Evolutionary conservation across 2,888 invertebrate species (phyloP).

Genomic region (Mesorhabditis belari): DNA sequence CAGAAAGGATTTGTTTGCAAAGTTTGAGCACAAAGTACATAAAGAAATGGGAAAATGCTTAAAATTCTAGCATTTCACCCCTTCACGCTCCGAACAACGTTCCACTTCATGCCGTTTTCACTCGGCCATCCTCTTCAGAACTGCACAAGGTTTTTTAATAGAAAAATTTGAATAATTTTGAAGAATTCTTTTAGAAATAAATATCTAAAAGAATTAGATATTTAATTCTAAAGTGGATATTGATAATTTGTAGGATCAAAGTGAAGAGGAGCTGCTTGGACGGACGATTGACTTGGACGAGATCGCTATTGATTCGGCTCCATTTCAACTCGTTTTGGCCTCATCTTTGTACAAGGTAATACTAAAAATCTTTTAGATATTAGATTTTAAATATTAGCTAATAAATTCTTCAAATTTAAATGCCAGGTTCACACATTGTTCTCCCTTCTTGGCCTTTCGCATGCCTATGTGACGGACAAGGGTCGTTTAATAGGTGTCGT

Average conservation of each 20-base stretch:
- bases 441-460: slow-evolving; percentile 34
- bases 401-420: background rate
- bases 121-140: slow-evolving; percentile 18
- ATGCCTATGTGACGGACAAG: slow-evolving; percentile 39
- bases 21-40: too few relatives aligned
- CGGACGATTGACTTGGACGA: slow-evolving; percentile 31
- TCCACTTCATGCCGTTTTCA: slow-evolving; percentile 32
- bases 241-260: slow-evolving; percentile 12
- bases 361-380: too few relatives aligned
- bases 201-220: background rate
- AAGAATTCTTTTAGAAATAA: background rate
- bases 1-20: too few relatives aligned
- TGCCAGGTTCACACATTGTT: slow-evolving; percentile 32
- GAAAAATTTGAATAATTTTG: background rate
- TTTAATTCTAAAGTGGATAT: background rate
- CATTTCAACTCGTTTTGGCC: slow-evolving; percentile 36
- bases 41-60: too few relatives aligned
- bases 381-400: background rate
- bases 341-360: slow-evolving; percentile 34
- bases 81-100: slow-evolving; percentile 33
- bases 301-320: slow-evolving; percentile 35
- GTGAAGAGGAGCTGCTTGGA: slow-evolving; percentile 22
- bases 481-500: slow-evolving; percentile 38
- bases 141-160: slow-evolving; percentile 8
- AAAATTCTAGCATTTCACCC: slow-evolving; percentile 23